Evolutionary conservation across 2,113 vertebrate genomes (phyloP).

Genomic region (Lethenteron camtschaticum): DNA sequence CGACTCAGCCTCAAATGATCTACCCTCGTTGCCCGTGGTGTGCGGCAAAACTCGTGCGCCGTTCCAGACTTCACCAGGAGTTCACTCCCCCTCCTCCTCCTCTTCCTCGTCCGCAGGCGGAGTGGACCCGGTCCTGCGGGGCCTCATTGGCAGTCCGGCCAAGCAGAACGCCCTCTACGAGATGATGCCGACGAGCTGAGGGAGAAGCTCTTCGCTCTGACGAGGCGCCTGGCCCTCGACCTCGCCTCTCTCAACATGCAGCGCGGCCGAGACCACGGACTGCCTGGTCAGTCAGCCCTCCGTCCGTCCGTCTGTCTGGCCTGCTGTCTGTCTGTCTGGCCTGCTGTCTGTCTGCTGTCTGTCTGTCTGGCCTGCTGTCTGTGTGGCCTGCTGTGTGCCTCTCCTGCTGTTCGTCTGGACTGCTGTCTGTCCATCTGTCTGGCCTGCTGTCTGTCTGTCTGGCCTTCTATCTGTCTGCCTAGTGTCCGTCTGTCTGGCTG

Average conservation of each 20-base stretch:
- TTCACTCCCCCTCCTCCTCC: too few species aligned
- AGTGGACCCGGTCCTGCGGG: conserved; percentile 35
- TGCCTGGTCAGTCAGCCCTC: conserved; percentile 25
- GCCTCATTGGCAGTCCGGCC: conserved; percentile 28
- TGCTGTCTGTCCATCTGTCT: neutral
- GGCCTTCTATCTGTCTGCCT: neutral
- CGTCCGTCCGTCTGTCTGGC: neutral
- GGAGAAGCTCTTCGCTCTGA: conserved; percentile 39
- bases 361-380: neutral
- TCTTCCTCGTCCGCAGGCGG: neutral
- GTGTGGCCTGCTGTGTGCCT: neutral
- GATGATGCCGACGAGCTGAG: conserved; percentile 36
- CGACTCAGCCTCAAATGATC: too few species aligned
- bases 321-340: neutral
- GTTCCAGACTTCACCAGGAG: too few species aligned
- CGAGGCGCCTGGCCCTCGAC: conserved; percentile 40
- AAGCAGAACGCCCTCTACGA: conserved; percentile 40
- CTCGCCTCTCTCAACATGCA: conserved; percentile 47
- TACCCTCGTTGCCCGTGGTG: too few species aligned
- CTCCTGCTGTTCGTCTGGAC: neutral
- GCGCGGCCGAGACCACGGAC: conserved; percentile 32
- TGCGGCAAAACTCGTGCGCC: too few species aligned
- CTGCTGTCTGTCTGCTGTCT: neutral
- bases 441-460: neutral
- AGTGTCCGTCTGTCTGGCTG: neutral